Evolutionary conservation across 2,113 vertebrate species (phyloP).

Genomic region (Myotis davidii): DNA sequence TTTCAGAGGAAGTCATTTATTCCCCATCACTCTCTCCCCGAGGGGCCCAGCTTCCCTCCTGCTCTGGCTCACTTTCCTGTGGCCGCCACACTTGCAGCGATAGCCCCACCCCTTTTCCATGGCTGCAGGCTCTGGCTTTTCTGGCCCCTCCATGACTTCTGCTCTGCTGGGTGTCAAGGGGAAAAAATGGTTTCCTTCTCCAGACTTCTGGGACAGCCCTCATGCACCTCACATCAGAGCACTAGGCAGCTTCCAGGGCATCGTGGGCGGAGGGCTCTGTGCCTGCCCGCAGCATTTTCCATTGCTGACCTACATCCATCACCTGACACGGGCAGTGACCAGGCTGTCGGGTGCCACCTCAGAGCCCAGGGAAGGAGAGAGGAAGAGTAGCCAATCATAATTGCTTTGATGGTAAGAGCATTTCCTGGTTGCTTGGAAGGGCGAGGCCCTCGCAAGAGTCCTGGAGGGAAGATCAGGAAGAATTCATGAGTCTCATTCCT

Average conservation of each 20-base stretch:
- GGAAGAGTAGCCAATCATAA: background rate
- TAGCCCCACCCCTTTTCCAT: accelerated
- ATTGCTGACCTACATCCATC: background rate
- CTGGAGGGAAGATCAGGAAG: background rate
- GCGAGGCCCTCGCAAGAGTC: background rate
- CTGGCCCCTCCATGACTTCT: background rate
- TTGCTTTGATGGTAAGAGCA: no score
- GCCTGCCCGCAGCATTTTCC: background rate
- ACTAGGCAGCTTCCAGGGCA: background rate
- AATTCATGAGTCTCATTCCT: background rate
- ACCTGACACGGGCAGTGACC: background rate
- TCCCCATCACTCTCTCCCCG: background rate
- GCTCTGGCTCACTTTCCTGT: background rate
- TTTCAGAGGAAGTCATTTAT: background rate
- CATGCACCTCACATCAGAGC: background rate
- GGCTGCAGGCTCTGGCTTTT: background rate
- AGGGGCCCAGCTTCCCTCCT: background rate
- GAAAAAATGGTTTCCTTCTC: background rate
- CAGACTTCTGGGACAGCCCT: background rate
- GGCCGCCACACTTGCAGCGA: accelerated
- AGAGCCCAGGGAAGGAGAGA: background rate
- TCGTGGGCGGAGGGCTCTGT: background rate
- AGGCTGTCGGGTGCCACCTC: background rate
- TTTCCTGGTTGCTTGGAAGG: background rate
- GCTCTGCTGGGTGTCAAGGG: background rate